Base-by-base conservation (phyloP, 2,888 invertebrate species). In the Meliscaeva auricollis region DNA sequence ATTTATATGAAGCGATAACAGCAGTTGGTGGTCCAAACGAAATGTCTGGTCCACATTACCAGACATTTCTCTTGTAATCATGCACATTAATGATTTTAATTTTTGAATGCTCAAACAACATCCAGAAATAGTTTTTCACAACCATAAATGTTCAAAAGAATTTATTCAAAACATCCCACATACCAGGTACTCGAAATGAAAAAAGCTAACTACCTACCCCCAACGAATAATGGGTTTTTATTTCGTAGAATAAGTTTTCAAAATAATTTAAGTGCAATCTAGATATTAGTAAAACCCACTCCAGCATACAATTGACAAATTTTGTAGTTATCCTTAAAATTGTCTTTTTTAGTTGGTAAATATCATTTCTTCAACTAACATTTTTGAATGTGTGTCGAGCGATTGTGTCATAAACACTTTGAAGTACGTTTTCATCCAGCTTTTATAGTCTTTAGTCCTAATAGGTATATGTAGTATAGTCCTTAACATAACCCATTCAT, bases 391-490 rank as follows among this genome's bases (percentile, higher is more conserved):
- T 15, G n/a, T 15, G 56, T 7, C 17, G 2, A 5, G 20, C 20
- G 8, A 54, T 9, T 38, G 38, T 58, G 58, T 38, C 35, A 58
- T 58, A 38, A 58, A 58, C 38, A 20, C 38, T 38, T 20, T 35
- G 20, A 58, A 58, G 17, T 22, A 58, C 58, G 35, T 38, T 58
- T 58, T 58, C 20, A 58, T 58, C 20, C 35, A 38, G 20, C 17
- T 58, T 58, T 58, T 52, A 30, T 30, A 30, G 15, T 30, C 26
- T n/a, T n/a, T 8, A n/a, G 3, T 11, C 2, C 3, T 48, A 9
- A 20, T 11, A 20, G 17, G n/a, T n/a, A n/a, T n/a, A n/a, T n/a
- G n/a, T n/a, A n/a, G n/a, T n/a, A n/a, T n/a, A 32, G 20, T 58
- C 20, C 32, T 58, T 17, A 22, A 66, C 41, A 41, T 38, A 48